A percentile compares a stretch with the other conserved stretches of the same genome.
Evolutionary conservation across 2,888 invertebrate genomes (phyloP).

Genomic region (Pseudococcus viburni): DNA sequence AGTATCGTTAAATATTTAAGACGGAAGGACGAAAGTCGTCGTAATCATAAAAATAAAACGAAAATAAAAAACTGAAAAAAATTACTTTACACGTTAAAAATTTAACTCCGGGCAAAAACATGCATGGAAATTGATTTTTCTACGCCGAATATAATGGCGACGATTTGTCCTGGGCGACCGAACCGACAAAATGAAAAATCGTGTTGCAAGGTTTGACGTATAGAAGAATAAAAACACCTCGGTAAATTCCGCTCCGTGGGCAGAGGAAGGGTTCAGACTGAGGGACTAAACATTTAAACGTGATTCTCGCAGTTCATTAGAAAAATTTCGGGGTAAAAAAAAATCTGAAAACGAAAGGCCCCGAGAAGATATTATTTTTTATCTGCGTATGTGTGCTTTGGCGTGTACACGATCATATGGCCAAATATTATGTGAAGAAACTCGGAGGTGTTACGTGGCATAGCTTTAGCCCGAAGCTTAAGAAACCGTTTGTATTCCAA

Average conservation of each 20-base stretch:
- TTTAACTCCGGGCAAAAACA: neutral
- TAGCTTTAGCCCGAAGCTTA: slow-evolving; percentile 33
- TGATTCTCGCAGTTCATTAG: slow-evolving; percentile 36
- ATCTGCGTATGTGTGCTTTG: neutral
- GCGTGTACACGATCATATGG: slow-evolving; percentile 22
- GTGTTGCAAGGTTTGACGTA: neutral
- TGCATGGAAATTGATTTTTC: slow-evolving; percentile 3
- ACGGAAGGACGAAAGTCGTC: neutral
- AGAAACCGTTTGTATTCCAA: slow-evolving; percentile 56
- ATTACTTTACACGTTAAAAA: neutral
- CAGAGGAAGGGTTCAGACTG: too few species aligned
- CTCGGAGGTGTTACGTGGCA: slow-evolving; percentile 2
- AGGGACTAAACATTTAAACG: neutral
- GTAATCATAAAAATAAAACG: slow-evolving; percentile 50
- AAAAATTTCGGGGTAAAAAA: neutral
- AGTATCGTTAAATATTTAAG: slow-evolving; percentile 51
- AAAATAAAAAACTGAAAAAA: neutral
- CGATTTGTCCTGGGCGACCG: neutral
- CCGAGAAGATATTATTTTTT: slow-evolving; percentile 54
- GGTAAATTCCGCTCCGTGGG: too few species aligned
- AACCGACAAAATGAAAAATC: neutral
- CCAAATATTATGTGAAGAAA: slow-evolving; percentile 50
- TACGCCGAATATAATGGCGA: neutral
- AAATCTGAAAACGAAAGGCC: slow-evolving; percentile 49
- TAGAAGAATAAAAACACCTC: too few species aligned